phyloP scores from a whole-genome alignment of 1,140 invertebrate genomes.

The Kradibia gibbosae region DNA sequence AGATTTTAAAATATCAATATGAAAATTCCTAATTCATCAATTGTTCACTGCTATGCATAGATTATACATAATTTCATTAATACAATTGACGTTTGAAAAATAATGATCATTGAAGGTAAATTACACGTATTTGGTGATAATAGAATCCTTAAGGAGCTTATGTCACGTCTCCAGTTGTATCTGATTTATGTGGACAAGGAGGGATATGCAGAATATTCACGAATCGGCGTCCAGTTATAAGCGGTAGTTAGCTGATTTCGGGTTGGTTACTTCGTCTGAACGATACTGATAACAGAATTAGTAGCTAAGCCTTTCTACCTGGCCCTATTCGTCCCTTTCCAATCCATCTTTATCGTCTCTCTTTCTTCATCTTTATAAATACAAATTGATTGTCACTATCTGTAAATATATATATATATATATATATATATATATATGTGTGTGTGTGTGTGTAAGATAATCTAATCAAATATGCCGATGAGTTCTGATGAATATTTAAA shows the following conservation, averaged over 20 bases:
- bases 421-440: too few species aligned
- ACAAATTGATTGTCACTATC: neutral
- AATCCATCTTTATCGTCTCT: neutral
- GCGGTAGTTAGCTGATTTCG: constrained; percentile 51
- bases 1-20: too few species aligned
- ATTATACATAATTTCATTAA: too few species aligned
- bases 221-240: constrained; percentile 38
- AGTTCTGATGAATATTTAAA: neutral
- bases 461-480: neutral
- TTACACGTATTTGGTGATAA: neutral
- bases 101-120: too few species aligned
- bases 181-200: neutral
- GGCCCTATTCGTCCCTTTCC: constrained; percentile 3
- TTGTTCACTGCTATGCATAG: too few species aligned
- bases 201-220: neutral
- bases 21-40: too few species aligned
- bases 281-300: constrained; percentile 53
- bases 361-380: neutral
- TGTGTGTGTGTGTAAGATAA: neutral
- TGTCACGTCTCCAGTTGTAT: neutral
- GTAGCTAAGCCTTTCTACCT: constrained; percentile 46
- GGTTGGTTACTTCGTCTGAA: constrained; percentile 27
- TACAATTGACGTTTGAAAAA: too few species aligned
- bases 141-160: constrained; percentile 1
- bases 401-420: neutral